Evolutionary conservation across 2,113 vertebrate species (phyloP).

Genomic region (Panthera uncia): DNA sequence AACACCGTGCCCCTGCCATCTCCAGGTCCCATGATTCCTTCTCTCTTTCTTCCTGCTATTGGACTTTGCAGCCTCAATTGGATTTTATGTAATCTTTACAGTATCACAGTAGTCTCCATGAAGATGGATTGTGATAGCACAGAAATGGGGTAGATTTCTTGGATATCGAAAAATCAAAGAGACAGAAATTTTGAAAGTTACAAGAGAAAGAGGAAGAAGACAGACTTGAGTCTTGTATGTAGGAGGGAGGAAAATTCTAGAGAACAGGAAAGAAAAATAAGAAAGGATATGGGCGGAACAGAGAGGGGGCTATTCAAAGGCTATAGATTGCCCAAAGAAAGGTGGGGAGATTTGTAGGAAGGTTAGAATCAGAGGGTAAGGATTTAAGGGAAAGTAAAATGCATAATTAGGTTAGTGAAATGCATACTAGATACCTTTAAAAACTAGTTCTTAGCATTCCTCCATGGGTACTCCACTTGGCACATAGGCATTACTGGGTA

Average conservation of each 20-base stretch:
- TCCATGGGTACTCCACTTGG: neutral
- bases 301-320: neutral
- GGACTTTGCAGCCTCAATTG: slow-evolving; percentile 36
- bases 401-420: neutral
- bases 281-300: neutral
- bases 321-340: neutral
- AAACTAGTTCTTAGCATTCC: neutral
- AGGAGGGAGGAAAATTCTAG: neutral
- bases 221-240: neutral
- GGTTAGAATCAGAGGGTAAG: neutral
- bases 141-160: slow-evolving; percentile 46
- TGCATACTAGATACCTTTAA: neutral
- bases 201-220: neutral
- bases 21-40: neutral
- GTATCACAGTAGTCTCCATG: slow-evolving; percentile 55
- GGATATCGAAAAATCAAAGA: slow-evolving; percentile 56
- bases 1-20: rapidly evolving
- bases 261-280: slow-evolving; percentile 12
- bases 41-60: slow-evolving; percentile 38
- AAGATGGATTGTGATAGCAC: slow-evolving; percentile 29
- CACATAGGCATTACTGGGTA: neutral
- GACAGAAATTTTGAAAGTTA: neutral
- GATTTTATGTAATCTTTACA: slow-evolving; percentile 55
- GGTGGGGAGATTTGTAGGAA: neutral
- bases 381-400: neutral